phyloP scores from a whole-genome alignment of 2,888 invertebrate species.

The Dioctria rufipes region DNA sequence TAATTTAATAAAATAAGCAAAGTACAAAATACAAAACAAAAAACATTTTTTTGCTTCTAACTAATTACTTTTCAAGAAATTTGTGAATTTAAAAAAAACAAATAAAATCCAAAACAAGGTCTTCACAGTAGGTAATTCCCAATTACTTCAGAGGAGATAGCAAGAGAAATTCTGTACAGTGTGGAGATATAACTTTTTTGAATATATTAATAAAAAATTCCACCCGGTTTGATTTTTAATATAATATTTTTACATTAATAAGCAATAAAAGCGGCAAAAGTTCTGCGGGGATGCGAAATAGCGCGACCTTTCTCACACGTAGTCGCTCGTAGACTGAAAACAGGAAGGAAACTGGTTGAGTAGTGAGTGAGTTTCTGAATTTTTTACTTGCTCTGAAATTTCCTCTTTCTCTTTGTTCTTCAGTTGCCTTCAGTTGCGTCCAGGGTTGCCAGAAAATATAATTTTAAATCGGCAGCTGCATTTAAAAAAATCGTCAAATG shows the following conservation, averaged over 20 bases:
- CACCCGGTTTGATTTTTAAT: constrained; percentile 41
- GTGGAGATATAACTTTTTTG: constrained; percentile 1
- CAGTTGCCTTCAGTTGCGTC: no score
- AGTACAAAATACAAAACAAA: not conserved
- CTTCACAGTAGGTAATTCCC: not conserved
- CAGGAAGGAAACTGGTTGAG: constrained; percentile 40
- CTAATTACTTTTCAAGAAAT: not conserved
- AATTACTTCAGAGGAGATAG: constrained; percentile 15
- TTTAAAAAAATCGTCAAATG: no score
- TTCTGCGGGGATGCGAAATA: constrained; percentile 64
- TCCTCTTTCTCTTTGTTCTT: no score
- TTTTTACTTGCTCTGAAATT: no score
- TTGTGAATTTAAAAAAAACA: not conserved
- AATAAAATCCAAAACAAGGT: not conserved
- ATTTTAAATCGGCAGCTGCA: no score
- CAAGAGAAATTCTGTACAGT: not conserved
- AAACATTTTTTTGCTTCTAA: not conserved
- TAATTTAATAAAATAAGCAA: not conserved
- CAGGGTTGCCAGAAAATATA: no score
- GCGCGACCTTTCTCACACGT: constrained; percentile 71
- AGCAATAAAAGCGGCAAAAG: constrained; percentile 65
- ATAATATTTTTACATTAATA: constrained; percentile 59
- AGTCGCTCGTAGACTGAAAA: constrained; percentile 71
- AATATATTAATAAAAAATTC: constrained; percentile 4
- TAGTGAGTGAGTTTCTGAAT: no score